These are phyloP conservation scores for Aethes cnicana DNA, from an alignment of 2,888 invertebrate species.

Conservation along the genomic window DNA sequence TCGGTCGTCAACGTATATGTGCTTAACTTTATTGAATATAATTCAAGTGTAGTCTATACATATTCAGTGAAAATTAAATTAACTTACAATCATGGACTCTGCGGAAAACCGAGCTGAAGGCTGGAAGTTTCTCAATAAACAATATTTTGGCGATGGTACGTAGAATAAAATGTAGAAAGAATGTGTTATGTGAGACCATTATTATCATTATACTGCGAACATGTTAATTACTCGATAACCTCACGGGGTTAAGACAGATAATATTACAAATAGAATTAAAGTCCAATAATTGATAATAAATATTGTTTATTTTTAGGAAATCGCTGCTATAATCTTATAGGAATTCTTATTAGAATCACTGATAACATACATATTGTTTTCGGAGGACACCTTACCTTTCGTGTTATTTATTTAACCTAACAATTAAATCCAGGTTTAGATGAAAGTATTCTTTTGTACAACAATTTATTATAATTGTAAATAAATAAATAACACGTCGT, in stretches of 20 bases:
- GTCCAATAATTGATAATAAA: too few species aligned
- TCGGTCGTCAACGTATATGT: too few species aligned
- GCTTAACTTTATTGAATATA: constrained; percentile 11
- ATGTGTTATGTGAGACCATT: neutral
- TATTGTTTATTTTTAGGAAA: neutral
- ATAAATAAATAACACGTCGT: too few species aligned
- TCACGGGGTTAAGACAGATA: too few species aligned
- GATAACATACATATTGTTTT: too few species aligned
- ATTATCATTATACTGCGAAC: constrained; percentile 8
- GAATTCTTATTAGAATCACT: neutral
- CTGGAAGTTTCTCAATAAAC: constrained; percentile 78
- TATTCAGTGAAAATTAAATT: constrained; percentile 14
- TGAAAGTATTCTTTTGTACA: too few species aligned
- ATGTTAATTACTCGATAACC: constrained; percentile 10
- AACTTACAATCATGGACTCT: constrained; percentile 31
- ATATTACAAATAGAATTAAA: too few species aligned
- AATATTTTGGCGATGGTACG: constrained; percentile 77
- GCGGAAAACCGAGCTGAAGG: constrained; percentile 75
- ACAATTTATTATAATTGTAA: too few species aligned
- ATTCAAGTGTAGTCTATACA: neutral
- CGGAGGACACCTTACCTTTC: too few species aligned
- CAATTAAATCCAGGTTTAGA: too few species aligned
- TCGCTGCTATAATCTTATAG: neutral
- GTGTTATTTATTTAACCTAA: too few species aligned
- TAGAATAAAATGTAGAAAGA: constrained; percentile 33